Percentiles rank a stretch among this genome's conserved stretches.
phyloP scores from a whole-genome alignment of 2,888 invertebrate species.

The Schrankia costaestrigalis region DNA sequence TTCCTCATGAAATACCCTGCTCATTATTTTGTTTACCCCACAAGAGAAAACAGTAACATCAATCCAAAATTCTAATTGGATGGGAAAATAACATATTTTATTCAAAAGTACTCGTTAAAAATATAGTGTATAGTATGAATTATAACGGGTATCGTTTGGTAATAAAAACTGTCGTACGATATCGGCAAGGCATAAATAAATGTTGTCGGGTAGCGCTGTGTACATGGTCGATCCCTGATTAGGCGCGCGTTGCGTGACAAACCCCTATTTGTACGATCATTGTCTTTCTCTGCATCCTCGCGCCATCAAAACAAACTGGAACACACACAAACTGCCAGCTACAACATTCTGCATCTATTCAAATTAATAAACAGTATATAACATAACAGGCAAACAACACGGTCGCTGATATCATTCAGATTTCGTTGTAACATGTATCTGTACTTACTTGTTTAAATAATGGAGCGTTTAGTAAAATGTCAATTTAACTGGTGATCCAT shows the following conservation, averaged over 20 bases:
- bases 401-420: too few relatives aligned
- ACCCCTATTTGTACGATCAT: slow-evolving; percentile 77
- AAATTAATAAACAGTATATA: slow-evolving; percentile 19
- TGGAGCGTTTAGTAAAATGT: too few relatives aligned
- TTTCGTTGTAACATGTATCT: too few relatives aligned
- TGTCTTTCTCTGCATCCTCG: slow-evolving; percentile 69
- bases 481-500: too few relatives aligned
- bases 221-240: slow-evolving; percentile 72
- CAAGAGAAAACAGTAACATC: slow-evolving; percentile 9
- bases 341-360: slow-evolving; percentile 22
- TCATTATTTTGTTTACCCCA: slow-evolving; percentile 9
- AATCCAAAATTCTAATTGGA: slow-evolving; percentile 27
- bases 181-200: slow-evolving; percentile 73
- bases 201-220: slow-evolving; percentile 62
- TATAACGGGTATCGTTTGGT: slow-evolving; percentile 45
- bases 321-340: slow-evolving; percentile 55
- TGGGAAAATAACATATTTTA: slow-evolving; percentile 28
- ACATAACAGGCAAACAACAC: too few relatives aligned
- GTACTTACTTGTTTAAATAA: too few relatives aligned
- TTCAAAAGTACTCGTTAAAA: slow-evolving; percentile 30
- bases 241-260: slow-evolving; percentile 71
- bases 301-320: slow-evolving; percentile 60
- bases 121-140: slow-evolving; percentile 45
- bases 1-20: slow-evolving; percentile 3
- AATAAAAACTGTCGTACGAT: slow-evolving; percentile 66